A percentile compares a stretch with the other conserved stretches of the same genome.
Conservation (phyloP, 2,888 invertebrate species). For the Melanophora roralis region DNA sequence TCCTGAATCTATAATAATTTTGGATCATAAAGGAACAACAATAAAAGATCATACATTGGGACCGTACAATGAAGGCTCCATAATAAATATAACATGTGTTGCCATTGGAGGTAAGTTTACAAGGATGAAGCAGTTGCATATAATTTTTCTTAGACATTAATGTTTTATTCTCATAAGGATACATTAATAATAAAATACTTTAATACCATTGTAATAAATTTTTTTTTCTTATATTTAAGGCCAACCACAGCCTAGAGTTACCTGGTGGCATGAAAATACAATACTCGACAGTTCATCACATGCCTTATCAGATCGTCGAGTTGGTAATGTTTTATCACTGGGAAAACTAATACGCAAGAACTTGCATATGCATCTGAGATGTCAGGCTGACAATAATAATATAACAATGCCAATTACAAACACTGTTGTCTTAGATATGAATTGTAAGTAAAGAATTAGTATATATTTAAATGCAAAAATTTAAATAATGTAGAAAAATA, state of each 20-base stretch:
- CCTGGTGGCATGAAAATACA: constrained; percentile 83
- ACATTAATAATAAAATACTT: too few relatives aligned
- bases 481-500: too few relatives aligned
- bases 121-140: too few relatives aligned
- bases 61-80: constrained; percentile 90
- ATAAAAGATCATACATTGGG: constrained; percentile 88
- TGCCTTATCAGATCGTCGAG: constrained; percentile 81
- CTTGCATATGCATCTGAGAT: constrained; percentile 82
- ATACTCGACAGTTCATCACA: constrained; percentile 81
- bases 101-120: constrained; percentile 87
- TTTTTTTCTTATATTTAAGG: constrained; percentile 76
- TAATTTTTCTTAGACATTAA: too few relatives aligned
- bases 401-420: constrained; percentile 82
- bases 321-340: constrained; percentile 81
- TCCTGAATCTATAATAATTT: constrained; percentile 87
- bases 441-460: constrained; percentile 79
- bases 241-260: constrained; percentile 81
- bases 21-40: constrained; percentile 86
- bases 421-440: constrained; percentile 83
- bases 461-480: constrained; percentile 11
- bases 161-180: too few relatives aligned
- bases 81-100: constrained; percentile 89
- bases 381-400: constrained; percentile 84
- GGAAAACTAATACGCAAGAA: constrained; percentile 82
- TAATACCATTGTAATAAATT: neutral